phyloP scores from a whole-genome alignment of 1,140 invertebrate species.

The Rhagoletis zephyria region DNA sequence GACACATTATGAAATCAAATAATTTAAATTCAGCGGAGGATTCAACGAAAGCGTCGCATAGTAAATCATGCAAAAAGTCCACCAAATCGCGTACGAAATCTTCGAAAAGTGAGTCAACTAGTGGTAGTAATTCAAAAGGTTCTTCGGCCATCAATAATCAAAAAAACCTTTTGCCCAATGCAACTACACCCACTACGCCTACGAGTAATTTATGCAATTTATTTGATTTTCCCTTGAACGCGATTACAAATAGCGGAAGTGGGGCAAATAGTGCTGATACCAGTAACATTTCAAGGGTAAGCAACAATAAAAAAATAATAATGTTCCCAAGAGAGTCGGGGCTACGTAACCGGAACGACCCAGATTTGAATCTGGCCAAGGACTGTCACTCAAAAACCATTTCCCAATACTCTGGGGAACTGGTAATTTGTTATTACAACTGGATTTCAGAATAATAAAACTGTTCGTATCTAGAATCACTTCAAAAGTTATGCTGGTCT shows the following conservation, averaged over 20 bases:
- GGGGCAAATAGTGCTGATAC: neutral
- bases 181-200: slow-evolving; percentile 66
- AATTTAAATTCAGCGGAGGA: slow-evolving; percentile 61
- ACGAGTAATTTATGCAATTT: neutral
- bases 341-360: neutral
- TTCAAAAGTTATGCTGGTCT: slow-evolving; percentile 70
- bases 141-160: slow-evolving; percentile 39
- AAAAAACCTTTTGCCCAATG: slow-evolving; percentile 43
- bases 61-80: slow-evolving; percentile 67
- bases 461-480: slow-evolving; percentile 58
- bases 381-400: too few relatives aligned
- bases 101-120: slow-evolving; percentile 61
- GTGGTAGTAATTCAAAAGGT: slow-evolving; percentile 57
- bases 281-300: neutral
- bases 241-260: neutral
- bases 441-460: neutral
- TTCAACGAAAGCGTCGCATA: slow-evolving; percentile 61
- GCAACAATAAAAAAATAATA: neutral
- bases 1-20: slow-evolving; percentile 64
- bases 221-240: slow-evolving; percentile 13
- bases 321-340: neutral
- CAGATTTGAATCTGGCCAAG: too few relatives aligned
- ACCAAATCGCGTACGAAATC: slow-evolving; percentile 69
- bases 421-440: neutral
- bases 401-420: too few relatives aligned